Evolutionary conservation across 2,113 vertebrate species (phyloP).

Genomic region (Hystrix brachyura): DNA sequence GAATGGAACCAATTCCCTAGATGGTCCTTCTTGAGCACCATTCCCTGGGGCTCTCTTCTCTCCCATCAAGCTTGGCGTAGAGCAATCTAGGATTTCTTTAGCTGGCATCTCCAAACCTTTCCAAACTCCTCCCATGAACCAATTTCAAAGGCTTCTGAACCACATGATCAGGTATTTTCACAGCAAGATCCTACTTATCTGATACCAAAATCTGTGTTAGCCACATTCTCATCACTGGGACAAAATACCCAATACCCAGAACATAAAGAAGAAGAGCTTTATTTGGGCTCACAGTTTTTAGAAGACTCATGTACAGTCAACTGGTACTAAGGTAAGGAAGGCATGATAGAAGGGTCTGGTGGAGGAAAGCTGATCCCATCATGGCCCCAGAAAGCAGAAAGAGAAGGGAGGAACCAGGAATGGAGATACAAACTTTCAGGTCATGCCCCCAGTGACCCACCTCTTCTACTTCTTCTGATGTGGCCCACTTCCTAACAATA

Average conservation of each 20-base stretch:
- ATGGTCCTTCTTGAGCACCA: not conserved
- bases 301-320: not conserved
- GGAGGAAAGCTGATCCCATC: not conserved
- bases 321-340: not conserved
- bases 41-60: not conserved
- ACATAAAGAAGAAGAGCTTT: not conserved
- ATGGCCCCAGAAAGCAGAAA: not conserved
- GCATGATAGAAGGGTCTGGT: not conserved
- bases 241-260: not conserved
- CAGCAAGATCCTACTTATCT: not conserved
- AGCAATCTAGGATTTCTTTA: not conserved
- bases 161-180: not conserved
- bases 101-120: not conserved
- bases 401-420: not conserved
- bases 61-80: not conserved
- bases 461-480: not conserved
- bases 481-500: not conserved
- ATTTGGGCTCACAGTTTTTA: not conserved
- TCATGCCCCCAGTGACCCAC: not conserved
- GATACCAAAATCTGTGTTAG: not conserved
- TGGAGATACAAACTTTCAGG: not conserved
- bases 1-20: not conserved
- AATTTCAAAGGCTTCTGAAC: not conserved
- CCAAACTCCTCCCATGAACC: not conserved
- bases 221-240: not conserved